Conservation (phyloP, 2,113 vertebrate genomes). For the Melanerpes formicivorus region DNA sequence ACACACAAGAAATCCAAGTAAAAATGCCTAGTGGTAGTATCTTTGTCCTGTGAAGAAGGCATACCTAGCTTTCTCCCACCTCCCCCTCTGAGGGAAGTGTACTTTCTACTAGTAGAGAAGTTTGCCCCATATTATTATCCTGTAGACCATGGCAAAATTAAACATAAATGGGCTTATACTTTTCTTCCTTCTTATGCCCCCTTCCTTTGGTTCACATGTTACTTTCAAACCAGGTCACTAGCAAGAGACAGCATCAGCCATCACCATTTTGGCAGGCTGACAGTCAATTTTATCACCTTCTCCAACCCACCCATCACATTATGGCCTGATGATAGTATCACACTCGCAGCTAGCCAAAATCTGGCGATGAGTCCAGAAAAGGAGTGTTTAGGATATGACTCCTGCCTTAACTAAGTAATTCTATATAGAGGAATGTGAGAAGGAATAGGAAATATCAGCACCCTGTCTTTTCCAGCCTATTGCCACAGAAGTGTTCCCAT, state of each 20-base stretch:
- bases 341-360: background rate
- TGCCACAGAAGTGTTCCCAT: background rate
- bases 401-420: background rate
- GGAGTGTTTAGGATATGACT: background rate
- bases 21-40: background rate
- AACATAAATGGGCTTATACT: background rate
- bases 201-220: background rate
- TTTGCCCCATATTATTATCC: background rate
- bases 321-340: background rate
- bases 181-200: background rate
- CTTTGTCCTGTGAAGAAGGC: background rate
- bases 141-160: background rate
- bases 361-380: background rate
- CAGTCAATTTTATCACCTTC: constrained; percentile 12
- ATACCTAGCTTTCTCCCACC: too few species aligned
- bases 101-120: background rate
- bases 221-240: background rate
- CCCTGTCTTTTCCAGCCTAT: background rate
- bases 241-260: background rate
- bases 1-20: background rate
- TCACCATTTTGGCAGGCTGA: background rate
- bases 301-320: background rate
- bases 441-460: background rate
- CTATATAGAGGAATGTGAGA: background rate
- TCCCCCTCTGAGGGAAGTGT: background rate